phyloP scores from a whole-genome alignment of 2,888 invertebrate species.

The Catocala fraxini region DNA sequence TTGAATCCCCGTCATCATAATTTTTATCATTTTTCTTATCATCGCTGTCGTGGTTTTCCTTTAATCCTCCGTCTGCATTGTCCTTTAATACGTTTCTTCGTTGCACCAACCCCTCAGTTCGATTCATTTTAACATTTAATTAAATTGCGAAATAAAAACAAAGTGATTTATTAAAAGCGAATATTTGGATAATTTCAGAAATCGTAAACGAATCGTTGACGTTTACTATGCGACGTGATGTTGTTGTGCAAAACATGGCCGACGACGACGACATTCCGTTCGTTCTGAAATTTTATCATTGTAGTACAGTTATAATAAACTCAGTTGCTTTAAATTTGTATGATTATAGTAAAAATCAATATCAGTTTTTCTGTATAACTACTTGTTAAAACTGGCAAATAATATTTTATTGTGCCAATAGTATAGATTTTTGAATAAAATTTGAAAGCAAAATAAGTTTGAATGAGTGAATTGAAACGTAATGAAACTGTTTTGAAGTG shows the following conservation, averaged over 20 bases:
- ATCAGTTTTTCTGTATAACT: too few relatives aligned
- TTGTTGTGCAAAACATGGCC: constrained; percentile 82
- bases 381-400: too few relatives aligned
- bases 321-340: too few relatives aligned
- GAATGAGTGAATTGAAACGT: background rate
- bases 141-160: constrained; percentile 54
- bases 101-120: constrained; percentile 96
- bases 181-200: constrained; percentile 53
- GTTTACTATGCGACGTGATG: constrained; percentile 81
- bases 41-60: constrained; percentile 84
- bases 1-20: constrained; percentile 95
- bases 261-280: constrained; percentile 60
- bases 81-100: constrained; percentile 93
- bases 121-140: constrained; percentile 91
- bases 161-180: constrained; percentile 50
- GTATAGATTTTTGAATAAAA: too few relatives aligned
- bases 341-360: too few relatives aligned
- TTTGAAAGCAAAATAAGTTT: background rate
- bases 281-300: constrained; percentile 36
- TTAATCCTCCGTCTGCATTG: constrained; percentile 87
- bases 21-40: constrained; percentile 91
- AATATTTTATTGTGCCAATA: too few relatives aligned
- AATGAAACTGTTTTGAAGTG: background rate
- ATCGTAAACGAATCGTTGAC: constrained; percentile 78
- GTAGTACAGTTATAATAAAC: too few relatives aligned